Percentiles rank a stretch among this genome's conserved stretches.
Evolutionary conservation across 1,140 invertebrate species (phyloP).

Genomic region (Trachymyrmex septentrionalis): DNA sequence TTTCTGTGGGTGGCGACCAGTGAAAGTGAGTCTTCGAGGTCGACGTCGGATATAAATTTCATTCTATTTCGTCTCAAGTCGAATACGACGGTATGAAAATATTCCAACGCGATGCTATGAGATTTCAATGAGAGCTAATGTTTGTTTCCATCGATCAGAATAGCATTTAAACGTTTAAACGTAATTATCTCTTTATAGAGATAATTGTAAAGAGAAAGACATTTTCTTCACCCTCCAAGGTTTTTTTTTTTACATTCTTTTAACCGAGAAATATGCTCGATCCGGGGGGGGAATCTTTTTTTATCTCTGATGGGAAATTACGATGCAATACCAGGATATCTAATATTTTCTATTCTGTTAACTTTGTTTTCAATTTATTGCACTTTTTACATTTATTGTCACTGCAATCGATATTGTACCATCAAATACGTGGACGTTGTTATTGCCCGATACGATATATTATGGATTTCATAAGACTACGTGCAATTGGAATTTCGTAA

Average conservation of each 20-base stretch:
- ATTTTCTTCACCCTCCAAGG: background rate
- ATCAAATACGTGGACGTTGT: background rate
- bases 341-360: conserved; percentile 46
- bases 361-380: background rate
- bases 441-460: background rate
- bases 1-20: conserved; percentile 72
- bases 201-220: background rate
- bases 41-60: conserved; percentile 66
- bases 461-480: background rate
- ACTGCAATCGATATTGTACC: background rate
- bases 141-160: background rate
- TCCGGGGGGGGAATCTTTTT: conserved; percentile 66
- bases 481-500: background rate
- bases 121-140: background rate
- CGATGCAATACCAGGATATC: background rate
- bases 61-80: conserved; percentile 52
- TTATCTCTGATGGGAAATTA: conserved; percentile 34
- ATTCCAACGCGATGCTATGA: conserved; percentile 10
- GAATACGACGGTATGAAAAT: conserved; percentile 8
- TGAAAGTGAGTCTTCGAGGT: conserved; percentile 70
- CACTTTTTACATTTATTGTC: conserved; percentile 3
- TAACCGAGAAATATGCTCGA: conserved; percentile 22
- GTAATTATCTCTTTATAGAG: background rate
- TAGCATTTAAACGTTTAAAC: background rate
- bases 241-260: conserved; percentile 62